Evolutionary conservation across 2,888 invertebrate species (phyloP).

Genomic region (Phengaris arion): DNA sequence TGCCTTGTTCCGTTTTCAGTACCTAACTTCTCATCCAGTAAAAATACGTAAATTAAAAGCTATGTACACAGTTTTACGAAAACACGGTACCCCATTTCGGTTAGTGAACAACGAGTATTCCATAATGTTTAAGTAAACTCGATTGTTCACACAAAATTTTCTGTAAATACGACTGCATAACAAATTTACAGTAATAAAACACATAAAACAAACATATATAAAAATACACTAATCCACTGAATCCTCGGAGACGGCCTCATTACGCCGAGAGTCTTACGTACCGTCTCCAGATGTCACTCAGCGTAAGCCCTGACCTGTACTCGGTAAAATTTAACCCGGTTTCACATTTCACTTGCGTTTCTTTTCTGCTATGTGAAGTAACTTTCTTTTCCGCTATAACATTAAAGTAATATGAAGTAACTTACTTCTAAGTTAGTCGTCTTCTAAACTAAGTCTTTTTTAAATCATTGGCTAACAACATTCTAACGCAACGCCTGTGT

Average conservation of each 20-base stretch:
- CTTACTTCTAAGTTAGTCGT: no score
- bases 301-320: conserved; percentile 33
- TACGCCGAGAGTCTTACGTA: conserved; percentile 12
- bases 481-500: no score
- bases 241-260: conserved; percentile 21
- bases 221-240: neutral
- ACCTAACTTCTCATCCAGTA: no score
- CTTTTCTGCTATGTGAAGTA: neutral
- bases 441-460: no score
- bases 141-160: neutral
- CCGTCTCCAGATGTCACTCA: conserved; percentile 33
- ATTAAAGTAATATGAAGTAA: no score
- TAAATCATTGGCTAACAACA: no score
- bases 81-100: no score
- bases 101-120: no score
- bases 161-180: neutral
- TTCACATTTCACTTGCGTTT: neutral
- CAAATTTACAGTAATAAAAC: neutral
- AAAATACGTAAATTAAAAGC: no score
- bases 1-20: no score
- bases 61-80: no score
- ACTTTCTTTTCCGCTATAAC: neutral
- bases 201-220: conserved; percentile 6
- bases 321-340: conserved; percentile 20
- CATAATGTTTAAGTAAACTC: neutral